Base-by-base conservation (phyloP, 2,113 vertebrate genomes). In the Onychostoma macrolepis region DNA sequence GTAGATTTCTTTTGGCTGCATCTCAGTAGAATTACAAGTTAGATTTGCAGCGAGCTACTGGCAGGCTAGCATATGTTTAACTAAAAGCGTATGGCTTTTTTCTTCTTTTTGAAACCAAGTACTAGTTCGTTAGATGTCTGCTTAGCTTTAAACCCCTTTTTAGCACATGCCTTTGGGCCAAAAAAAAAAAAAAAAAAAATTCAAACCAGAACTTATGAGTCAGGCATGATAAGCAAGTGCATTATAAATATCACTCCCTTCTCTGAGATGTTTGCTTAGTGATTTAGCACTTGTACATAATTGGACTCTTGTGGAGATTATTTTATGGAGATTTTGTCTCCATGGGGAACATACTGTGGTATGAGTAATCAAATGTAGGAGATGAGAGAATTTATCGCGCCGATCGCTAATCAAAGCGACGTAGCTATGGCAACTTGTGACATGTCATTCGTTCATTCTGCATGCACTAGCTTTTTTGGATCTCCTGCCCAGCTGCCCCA, bases 291-390 rank as follows among this genome's bases (percentile, higher is more conserved):
- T 58, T 63, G 53, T 9, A 41, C 33, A 58, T 63, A 80, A 80
- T 80, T 80, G 53, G 19, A 80, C 78, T 80, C 78, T 82, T 82
- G 26, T 82, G 80, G 80, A 83, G 65, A 83, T 83, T 83, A 71
- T 83, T 82, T 82, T 48, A 71, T 83, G 65, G 65, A 83, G 65
- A 71, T 83, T 83, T 83, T 24, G 61, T 53, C 63, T 69, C 81
- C 26, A 71, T 71, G 65, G 50, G 69, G 48, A 84, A 41, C 67
- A 67, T 74, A 58, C 21, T 71, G 43, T 50, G 41, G n/a, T 45
- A 65, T 65, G 58, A 65, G n/a, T 65, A 81, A 81, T 81, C 36
- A 81, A 65, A 65, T 38, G 78, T 38, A 45, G 26, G 26, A 83
- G 26, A 69, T 83, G 63, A 48, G 41, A 56, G 63, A 50, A 48